These are phyloP conservation scores for Diachasma alloeum DNA, from an alignment of 1,140 invertebrate species.

Conservation along the genomic window DNA sequence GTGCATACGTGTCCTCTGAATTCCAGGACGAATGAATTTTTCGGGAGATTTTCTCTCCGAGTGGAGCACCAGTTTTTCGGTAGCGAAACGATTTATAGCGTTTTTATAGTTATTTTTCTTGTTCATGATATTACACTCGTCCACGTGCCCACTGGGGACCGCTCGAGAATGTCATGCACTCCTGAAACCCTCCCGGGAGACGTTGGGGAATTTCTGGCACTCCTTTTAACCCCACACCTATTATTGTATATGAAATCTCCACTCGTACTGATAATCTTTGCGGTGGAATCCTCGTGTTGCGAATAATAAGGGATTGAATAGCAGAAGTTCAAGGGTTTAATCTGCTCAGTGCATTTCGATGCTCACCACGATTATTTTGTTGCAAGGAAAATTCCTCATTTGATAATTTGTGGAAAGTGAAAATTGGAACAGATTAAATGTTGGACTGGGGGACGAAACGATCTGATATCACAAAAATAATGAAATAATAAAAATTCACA, in stretches of 20 bases:
- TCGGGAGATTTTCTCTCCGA: no score
- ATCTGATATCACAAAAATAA: no score
- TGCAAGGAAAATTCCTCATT: no score
- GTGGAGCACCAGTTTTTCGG: no score
- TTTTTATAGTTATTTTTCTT: neutral
- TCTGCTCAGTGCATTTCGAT: neutral
- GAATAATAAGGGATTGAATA: slow-evolving; percentile 23
- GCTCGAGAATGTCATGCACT: slow-evolving; percentile 24
- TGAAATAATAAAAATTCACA: no score
- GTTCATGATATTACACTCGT: neutral
- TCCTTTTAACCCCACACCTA: slow-evolving; percentile 22
- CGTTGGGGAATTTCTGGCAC: slow-evolving; percentile 25
- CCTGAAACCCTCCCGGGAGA: slow-evolving; percentile 4
- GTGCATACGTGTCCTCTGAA: no score
- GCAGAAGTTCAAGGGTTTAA: neutral
- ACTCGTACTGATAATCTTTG: slow-evolving; percentile 10
- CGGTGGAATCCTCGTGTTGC: slow-evolving; percentile 4
- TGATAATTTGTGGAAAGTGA: no score
- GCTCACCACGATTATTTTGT: neutral
- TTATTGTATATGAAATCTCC: slow-evolving; percentile 7
- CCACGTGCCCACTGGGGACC: neutral
- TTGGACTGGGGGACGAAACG: no score
- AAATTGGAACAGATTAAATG: no score
- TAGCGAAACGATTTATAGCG: no score
- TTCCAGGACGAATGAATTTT: no score